Evolutionary conservation across 1,140 invertebrate genomes (phyloP).

Genomic region (Grapholita molesta): DNA sequence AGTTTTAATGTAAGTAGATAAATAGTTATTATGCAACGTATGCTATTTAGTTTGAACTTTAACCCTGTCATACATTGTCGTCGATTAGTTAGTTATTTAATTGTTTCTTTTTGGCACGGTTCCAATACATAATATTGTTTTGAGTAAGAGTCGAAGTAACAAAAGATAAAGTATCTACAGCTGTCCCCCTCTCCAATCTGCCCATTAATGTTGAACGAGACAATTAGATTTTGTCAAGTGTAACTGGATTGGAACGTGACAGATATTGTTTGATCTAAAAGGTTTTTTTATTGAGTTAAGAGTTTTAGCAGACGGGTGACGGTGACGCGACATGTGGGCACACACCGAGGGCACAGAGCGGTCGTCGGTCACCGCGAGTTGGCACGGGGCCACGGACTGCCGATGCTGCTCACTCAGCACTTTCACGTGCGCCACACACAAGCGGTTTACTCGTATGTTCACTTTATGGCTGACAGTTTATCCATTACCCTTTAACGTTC

Average conservation of each 20-base stretch:
- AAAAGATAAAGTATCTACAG: background rate
- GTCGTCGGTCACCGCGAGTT: constrained; percentile 31
- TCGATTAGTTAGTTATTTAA: constrained; percentile 16
- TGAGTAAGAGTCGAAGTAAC: constrained; percentile 20
- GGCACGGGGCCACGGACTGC: constrained; percentile 33
- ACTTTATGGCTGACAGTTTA: background rate
- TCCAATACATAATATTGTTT: constrained; percentile 16
- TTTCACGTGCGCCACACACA: constrained; percentile 18
- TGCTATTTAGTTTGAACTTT: background rate
- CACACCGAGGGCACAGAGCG: constrained; percentile 23
- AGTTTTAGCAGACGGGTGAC: background rate
- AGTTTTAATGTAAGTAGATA: too few species aligned
- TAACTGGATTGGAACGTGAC: constrained; percentile 16
- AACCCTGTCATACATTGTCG: background rate
- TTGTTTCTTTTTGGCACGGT: constrained; percentile 26
- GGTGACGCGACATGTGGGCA: background rate
- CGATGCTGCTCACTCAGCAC: constrained; percentile 38
- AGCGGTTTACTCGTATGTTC: too few species aligned
- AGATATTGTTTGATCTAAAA: background rate
- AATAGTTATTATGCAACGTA: background rate
- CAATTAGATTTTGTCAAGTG: constrained; percentile 18
- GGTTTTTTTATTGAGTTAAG: background rate
- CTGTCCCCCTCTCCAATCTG: background rate
- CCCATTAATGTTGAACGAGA: background rate
- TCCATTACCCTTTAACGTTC: too few species aligned